A percentile compares a stretch with the other conserved stretches of the same genome.
Evolutionary conservation across 2,888 invertebrate species (phyloP).

Genomic region (Chrysomela aeneicollis): DNA sequence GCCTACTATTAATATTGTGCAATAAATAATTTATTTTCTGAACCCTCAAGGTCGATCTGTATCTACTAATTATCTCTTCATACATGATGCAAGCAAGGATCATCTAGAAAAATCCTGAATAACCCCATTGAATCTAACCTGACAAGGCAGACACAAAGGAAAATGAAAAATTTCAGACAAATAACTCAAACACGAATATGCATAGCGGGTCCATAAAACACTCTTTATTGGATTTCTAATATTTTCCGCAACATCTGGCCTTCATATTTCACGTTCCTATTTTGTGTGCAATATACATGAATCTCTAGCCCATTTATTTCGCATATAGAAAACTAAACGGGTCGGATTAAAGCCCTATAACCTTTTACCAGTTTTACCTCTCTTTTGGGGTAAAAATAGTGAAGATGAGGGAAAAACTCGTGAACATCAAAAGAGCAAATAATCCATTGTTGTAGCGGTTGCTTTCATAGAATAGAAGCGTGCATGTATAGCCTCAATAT

Average conservation of each 20-base stretch:
- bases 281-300: slow-evolving; percentile 28
- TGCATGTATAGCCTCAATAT: not conserved
- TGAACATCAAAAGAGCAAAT: slow-evolving; percentile 18
- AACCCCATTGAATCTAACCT: not conserved
- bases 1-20: no score
- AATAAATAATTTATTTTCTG: no score
- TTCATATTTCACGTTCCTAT: slow-evolving; percentile 18
- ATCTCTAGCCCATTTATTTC: slow-evolving; percentile 26
- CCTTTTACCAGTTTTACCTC: slow-evolving; percentile 8
- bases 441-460: not conserved
- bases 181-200: slow-evolving; percentile 15
- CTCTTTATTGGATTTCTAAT: slow-evolving; percentile 29
- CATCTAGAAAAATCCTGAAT: not conserved
- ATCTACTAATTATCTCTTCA: no score
- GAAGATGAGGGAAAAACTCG: slow-evolving; percentile 8
- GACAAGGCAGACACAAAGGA: not conserved
- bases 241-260: slow-evolving; percentile 34
- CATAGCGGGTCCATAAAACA: slow-evolving; percentile 26
- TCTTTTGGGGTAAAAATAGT: slow-evolving; percentile 16
- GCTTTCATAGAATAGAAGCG: not conserved
- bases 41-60: no score
- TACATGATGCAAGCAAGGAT: no score
- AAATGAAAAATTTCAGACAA: not conserved
- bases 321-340: not conserved
- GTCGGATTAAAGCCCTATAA: slow-evolving; percentile 13